A percentile compares a stretch with the other conserved stretches of the same genome.
phyloP scores from a whole-genome alignment of 1,140 invertebrate genomes.

The Lepidurus arcticus region DNA sequence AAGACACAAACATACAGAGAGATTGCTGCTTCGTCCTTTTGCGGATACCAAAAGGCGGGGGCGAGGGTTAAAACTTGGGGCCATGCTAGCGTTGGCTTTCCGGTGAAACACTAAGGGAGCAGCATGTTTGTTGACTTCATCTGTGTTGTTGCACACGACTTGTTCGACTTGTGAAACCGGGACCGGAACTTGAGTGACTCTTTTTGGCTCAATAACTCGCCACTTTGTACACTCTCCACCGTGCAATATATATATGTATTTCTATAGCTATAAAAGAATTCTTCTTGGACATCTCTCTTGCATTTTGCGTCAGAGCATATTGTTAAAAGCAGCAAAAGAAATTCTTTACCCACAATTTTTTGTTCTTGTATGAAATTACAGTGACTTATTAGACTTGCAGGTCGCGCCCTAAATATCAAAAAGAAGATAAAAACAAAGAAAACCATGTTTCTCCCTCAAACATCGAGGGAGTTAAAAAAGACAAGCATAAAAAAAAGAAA shows the following conservation, averaged over 20 bases:
- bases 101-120: neutral
- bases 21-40: neutral
- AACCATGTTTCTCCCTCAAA: no score
- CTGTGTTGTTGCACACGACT: neutral
- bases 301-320: no score
- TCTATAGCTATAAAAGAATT: neutral
- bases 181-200: slow-evolving; percentile 8
- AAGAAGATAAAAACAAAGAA: no score
- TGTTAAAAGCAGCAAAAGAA: no score
- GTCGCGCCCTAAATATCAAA: no score
- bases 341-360: no score
- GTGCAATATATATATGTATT: neutral
- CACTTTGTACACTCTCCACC: neutral
- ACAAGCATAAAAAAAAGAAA: neutral
- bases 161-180: neutral
- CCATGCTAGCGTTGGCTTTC: neutral
- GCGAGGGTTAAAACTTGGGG: neutral
- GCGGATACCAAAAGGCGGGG: neutral
- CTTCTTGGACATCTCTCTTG: no score
- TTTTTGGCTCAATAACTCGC: slow-evolving; percentile 11
- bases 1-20: neutral
- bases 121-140: slow-evolving; percentile 8
- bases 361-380: no score
- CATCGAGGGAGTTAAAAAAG: neutral
- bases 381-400: no score